Evolutionary conservation across 2,113 vertebrate species (phyloP).

Genomic region (Puffinus mauretanicus): DNA sequence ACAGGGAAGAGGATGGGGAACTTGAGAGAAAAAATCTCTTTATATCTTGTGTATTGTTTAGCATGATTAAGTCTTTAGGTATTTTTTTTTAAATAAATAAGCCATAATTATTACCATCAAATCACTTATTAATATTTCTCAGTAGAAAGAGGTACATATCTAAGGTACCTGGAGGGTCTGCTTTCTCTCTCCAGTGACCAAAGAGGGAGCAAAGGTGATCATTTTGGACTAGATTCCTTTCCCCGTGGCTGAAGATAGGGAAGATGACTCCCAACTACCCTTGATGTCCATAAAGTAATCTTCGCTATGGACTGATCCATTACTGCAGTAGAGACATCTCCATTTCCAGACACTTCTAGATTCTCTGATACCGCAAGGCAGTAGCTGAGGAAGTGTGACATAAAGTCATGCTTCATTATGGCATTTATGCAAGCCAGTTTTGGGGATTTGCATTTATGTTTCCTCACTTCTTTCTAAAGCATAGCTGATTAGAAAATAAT

Average conservation of each 20-base stretch:
- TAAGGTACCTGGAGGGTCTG: neutral
- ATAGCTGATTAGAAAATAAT: neutral
- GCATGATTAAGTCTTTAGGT: neutral
- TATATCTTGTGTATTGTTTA: neutral
- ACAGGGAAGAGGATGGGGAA: neutral
- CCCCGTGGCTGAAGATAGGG: neutral
- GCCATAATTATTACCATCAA: neutral
- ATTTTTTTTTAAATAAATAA: neutral
- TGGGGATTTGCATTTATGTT: neutral
- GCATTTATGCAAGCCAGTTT: neutral
- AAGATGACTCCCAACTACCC: neutral
- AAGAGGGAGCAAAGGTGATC: neutral
- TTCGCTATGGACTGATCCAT: neutral
- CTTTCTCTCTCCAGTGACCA: neutral
- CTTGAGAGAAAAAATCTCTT: neutral
- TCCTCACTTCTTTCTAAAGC: neutral
- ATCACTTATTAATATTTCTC: neutral
- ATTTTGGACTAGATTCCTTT: neutral
- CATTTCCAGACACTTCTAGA: neutral
- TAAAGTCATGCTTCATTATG: neutral
- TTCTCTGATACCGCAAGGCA: neutral
- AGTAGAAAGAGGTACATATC: neutral
- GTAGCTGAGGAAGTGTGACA: neutral
- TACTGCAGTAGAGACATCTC: neutral
- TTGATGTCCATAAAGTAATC: fast-evolving